These are phyloP conservation scores for Agonopterix heracliana DNA, from an alignment of 2,888 invertebrate species.

Conservation along the genomic window DNA sequence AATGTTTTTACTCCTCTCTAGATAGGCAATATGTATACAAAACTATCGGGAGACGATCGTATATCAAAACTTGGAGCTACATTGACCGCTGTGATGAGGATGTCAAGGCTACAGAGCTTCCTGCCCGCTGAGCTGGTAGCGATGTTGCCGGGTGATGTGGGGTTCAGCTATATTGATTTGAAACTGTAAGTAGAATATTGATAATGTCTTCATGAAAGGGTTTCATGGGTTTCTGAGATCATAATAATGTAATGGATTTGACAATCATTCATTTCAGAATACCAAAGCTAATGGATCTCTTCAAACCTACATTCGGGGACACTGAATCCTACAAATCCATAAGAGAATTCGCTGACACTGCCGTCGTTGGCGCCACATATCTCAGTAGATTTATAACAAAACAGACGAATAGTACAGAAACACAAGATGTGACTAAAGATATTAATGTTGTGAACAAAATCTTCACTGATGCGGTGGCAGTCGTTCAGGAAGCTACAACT, in stretches of 20 bases:
- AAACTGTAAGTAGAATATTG: conserved; percentile 43
- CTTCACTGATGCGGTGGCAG: conserved; percentile 23
- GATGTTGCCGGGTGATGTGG: conserved; percentile 34
- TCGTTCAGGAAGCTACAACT: conserved; percentile 23
- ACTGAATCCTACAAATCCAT: conserved; percentile 49
- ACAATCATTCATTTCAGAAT: conserved; percentile 38
- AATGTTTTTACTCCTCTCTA: conserved; percentile 18
- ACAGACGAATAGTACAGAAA: conserved; percentile 11
- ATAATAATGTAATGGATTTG: no score
- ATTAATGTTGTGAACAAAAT: no score
- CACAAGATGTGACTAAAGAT: no score
- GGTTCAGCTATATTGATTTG: conserved; percentile 56
- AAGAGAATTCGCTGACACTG: conserved; percentile 39
- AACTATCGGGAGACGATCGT: conserved; percentile 64
- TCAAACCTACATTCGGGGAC: conserved; percentile 56
- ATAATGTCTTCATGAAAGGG: not conserved
- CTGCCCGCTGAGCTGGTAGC: conserved; percentile 60
- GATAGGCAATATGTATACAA: conserved; percentile 65
- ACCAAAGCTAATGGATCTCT: conserved; percentile 47
- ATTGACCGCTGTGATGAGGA: conserved; percentile 54
- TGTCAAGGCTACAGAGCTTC: conserved; percentile 58
- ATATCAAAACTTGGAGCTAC: conserved; percentile 56
- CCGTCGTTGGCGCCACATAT: conserved; percentile 40
- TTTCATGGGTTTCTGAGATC: no score
- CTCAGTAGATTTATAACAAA: conserved; percentile 40